Conservation (phyloP, 2,888 invertebrate species). For the Ochropacha duplaris region DNA sequence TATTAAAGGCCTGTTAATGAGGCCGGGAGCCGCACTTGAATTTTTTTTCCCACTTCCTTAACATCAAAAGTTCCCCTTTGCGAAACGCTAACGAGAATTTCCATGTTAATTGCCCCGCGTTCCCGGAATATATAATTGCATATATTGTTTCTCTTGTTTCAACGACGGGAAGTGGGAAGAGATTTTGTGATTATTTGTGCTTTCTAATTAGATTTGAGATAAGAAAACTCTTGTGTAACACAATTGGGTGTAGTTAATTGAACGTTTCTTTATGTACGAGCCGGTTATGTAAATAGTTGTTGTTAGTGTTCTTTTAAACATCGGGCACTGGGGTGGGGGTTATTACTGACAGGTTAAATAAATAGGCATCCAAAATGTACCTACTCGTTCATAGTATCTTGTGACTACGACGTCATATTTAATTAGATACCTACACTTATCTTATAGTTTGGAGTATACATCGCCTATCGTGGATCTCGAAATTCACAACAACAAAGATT, state of each 20-base stretch:
- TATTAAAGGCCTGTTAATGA: conserved; percentile 76
- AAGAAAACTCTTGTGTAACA: conserved; percentile 50
- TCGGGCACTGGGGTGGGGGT: no score
- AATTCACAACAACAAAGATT: no score
- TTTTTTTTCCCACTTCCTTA: conserved; percentile 70
- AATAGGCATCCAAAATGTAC: no score
- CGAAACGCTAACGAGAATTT: conserved; percentile 75
- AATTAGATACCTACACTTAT: no score
- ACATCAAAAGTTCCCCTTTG: conserved; percentile 79
- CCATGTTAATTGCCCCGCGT: conserved; percentile 75
- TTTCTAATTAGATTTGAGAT: conserved; percentile 56
- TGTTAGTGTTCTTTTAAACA: conserved; percentile 5
- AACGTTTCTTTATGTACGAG: conserved; percentile 22
- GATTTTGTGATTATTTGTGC: conserved; percentile 64
- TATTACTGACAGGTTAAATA: no score
- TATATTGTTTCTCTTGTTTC: conserved; percentile 71
- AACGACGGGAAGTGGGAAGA: conserved; percentile 52
- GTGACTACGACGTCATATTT: no score
- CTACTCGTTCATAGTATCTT: no score
- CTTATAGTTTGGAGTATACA: no score
- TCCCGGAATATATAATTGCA: conserved; percentile 75
- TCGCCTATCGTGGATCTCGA: no score
- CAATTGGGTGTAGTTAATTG: conserved; percentile 49
- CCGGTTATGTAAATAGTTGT: conserved; percentile 7
- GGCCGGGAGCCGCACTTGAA: conserved; percentile 64